These are phyloP conservation scores for Okamejei kenojei DNA, from an alignment of 2,797 vertebrate species.

Conservation along the genomic window DNA sequence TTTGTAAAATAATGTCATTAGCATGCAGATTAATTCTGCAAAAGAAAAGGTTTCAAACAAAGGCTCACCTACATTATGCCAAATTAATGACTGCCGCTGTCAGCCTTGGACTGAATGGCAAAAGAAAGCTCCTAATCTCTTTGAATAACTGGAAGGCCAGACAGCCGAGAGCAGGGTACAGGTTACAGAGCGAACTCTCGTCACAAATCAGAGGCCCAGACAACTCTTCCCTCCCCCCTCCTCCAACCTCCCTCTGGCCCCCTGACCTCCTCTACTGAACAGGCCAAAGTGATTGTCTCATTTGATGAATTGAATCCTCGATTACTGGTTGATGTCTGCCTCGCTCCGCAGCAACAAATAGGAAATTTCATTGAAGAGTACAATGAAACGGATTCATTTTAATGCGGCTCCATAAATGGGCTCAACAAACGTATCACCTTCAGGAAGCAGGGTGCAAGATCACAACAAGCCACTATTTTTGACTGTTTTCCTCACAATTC, in stretches of 20 bases:
- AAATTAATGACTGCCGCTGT: constrained; percentile 18
- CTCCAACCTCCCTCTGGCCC: neutral
- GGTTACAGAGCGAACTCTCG: neutral
- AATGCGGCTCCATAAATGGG: neutral
- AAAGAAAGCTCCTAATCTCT: neutral
- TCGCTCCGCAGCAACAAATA: neutral
- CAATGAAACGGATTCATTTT: neutral
- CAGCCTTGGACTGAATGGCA: neutral
- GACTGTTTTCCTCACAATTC: neutral
- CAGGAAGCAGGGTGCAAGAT: neutral
- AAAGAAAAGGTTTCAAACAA: neutral
- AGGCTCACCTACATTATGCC: neutral
- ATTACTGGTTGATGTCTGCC: neutral
- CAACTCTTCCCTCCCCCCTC: neutral
- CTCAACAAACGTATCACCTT: neutral
- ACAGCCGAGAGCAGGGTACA: neutral
- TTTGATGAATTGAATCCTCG: neutral
- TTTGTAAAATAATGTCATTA: constrained; percentile 16
- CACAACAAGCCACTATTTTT: neutral
- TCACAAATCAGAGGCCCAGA: neutral
- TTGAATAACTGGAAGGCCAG: neutral
- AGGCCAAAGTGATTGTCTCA: neutral
- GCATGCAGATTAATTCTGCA: constrained; percentile 32
- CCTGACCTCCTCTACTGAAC: neutral
- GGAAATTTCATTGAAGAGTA: neutral